phyloP scores from a whole-genome alignment of 2,797 vertebrate genomes.

The Acanthurus lineatus region DNA sequence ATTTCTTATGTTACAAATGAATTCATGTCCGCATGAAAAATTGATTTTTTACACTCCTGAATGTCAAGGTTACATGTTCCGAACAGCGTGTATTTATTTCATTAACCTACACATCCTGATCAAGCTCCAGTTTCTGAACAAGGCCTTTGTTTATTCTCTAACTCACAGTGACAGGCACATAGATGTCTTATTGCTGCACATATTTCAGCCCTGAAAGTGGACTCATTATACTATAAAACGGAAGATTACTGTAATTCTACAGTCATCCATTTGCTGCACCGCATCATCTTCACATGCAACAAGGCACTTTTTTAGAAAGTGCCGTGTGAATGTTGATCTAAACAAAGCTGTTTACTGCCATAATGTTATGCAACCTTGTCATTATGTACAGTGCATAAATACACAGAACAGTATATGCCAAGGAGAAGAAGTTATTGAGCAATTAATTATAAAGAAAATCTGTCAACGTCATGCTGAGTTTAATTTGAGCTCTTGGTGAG shows the following conservation, averaged over 20 bases:
- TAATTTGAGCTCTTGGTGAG: background rate
- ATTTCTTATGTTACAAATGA: background rate
- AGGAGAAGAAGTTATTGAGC: constrained; percentile 4
- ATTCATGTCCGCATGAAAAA: background rate
- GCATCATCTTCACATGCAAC: constrained; percentile 15
- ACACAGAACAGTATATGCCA: background rate
- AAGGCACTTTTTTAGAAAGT: constrained; percentile 31
- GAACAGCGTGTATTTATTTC: background rate
- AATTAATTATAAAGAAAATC: constrained; percentile 18
- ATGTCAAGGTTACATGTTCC: background rate
- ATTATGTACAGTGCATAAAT: background rate
- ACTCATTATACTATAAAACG: constrained; percentile 41
- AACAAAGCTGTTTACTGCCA: constrained; percentile 16
- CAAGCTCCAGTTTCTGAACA: constrained; percentile 6
- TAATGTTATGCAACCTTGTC: background rate
- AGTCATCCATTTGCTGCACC: constrained; percentile 17
- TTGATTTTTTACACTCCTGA: background rate
- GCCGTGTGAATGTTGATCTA: constrained; percentile 2
- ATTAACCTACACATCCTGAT: background rate
- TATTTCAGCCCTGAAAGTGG: constrained; percentile 31
- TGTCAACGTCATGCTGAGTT: background rate
- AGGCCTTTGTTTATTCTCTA: constrained; percentile 1
- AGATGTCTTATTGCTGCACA: constrained; percentile 17
- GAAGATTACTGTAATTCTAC: constrained; percentile 36
- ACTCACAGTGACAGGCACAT: constrained; percentile 11